Evolutionary conservation across 1,140 invertebrate genomes (phyloP).

Genomic region (Pseudachorutes palmiensis): DNA sequence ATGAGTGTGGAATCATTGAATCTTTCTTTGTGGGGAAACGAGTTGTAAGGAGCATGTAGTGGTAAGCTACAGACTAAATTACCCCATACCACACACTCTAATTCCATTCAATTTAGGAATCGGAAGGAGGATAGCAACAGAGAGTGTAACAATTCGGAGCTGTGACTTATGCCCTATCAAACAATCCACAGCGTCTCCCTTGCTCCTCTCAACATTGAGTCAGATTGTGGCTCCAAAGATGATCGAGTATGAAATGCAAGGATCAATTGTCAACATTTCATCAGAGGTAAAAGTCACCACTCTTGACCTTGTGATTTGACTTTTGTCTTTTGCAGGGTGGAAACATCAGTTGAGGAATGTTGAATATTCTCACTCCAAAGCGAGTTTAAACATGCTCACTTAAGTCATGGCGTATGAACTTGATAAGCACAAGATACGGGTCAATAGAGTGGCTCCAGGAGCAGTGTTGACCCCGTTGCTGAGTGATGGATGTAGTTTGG

Average conservation of each 20-base stretch:
- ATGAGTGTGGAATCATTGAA: too few species aligned
- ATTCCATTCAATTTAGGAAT: too few species aligned
- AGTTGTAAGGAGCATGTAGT: too few species aligned
- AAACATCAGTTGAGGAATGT: slow-evolving; percentile 8
- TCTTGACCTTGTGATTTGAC: background rate
- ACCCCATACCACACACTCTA: too few species aligned
- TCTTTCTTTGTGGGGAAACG: too few species aligned
- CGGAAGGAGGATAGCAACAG: too few species aligned
- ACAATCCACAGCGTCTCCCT: too few species aligned
- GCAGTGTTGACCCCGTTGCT: slow-evolving; percentile 3
- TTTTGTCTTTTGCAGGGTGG: background rate
- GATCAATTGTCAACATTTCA: slow-evolving; percentile 82
- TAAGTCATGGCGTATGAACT: slow-evolving; percentile 75
- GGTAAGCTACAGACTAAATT: too few species aligned
- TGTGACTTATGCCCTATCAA: too few species aligned
- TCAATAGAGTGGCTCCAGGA: slow-evolving; percentile 18
- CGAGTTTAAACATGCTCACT: slow-evolving; percentile 52
- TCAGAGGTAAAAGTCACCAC: slow-evolving; percentile 13
- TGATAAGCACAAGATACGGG: slow-evolving; percentile 54
- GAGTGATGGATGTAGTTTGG: slow-evolving; percentile 4
- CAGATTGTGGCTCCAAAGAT: slow-evolving; percentile 60
- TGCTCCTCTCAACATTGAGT: too few species aligned
- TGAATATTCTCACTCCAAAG: slow-evolving; percentile 42
- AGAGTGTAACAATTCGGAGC: too few species aligned
- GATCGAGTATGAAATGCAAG: slow-evolving; percentile 59